Evolutionary conservation across 2,797 vertebrate species (phyloP), one percentile per base, ranked within the genome.

Genomic region (Cyclopterus lumpus): DNA sequence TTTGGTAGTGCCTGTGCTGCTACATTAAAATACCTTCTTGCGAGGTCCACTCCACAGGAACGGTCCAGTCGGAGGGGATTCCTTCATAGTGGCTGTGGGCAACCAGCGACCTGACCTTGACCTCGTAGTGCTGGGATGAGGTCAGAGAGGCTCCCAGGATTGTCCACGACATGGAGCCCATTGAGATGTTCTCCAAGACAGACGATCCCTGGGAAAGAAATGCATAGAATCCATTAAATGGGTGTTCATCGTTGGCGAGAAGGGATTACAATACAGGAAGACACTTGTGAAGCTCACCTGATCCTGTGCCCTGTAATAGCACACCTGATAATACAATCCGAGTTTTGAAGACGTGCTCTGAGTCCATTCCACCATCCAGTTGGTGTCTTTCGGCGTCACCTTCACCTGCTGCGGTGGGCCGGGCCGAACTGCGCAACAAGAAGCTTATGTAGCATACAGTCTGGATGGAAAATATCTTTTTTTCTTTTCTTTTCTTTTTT

Each of bases 1-100:
- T 5, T 11, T n/a, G 6, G 6, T 14, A 1, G n/a, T 38, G 64
- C 20, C 7, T 72, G 15, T 51, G 32, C 34, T 34, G 34, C 9
- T 10, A 28, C 8, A 67, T 72, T 51, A 24, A 8, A 44, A 44
- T 83, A 95, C 94, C 94, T 80, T 82, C n/a, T 24, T 79, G 63
- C 1, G 91, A 84, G 6, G 48, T 91, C 91, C 93, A 95, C 1
- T 61, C 53, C n/a, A 28, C 71, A 15, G 92, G 83, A 20, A 82
- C 1, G 0, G 88, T 88, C 94, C 94, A 95, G 9, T 93, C 79
- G 1, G 95, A 95, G 0, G 93, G 93, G 36, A 15, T 67, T 34
- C 93, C 92, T 3, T 9, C 0, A 2, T 59, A 89, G 0, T 0
- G 0, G 0, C 1, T 65, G 1, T 59, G 59, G 26, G 1, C 4